Evolutionary conservation across 2,888 invertebrate species (phyloP).

Genomic region (Parelbella ahira): DNA sequence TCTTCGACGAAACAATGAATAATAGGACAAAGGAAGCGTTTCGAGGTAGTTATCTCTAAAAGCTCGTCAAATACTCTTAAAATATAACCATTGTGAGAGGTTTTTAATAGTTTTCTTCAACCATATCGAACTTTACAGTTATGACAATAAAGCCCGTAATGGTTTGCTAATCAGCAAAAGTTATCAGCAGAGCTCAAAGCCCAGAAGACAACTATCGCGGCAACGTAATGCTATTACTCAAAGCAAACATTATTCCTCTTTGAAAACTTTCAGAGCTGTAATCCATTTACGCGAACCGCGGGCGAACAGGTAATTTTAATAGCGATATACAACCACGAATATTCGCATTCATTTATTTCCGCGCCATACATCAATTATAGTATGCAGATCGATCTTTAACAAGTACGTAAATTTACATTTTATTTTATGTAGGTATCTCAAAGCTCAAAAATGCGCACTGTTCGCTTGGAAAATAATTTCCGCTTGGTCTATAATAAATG

Average conservation of each 20-base stretch:
- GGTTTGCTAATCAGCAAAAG: slow-evolving; percentile 2
- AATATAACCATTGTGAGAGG: slow-evolving; percentile 48
- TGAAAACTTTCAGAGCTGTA: slow-evolving; percentile 28
- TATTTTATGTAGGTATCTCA: no score
- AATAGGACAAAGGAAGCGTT: slow-evolving; percentile 68
- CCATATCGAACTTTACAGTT: slow-evolving; percentile 37
- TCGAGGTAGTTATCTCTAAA: slow-evolving; percentile 67
- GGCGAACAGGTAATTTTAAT: slow-evolving; percentile 8
- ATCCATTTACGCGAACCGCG: slow-evolving; percentile 24
- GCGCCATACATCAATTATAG: background rate
- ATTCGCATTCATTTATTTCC: background rate
- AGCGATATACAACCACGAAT: background rate
- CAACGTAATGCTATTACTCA: slow-evolving; percentile 37
- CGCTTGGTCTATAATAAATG: no score
- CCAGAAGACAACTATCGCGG: slow-evolving; percentile 10
- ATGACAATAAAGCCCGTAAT: slow-evolving; percentile 32
- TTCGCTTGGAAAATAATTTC: no score
- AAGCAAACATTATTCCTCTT: slow-evolving; percentile 37
- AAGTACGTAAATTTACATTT: no score
- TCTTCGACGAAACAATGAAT: slow-evolving; percentile 59
- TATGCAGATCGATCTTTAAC: background rate
- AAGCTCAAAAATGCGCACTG: no score
- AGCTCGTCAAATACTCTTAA: slow-evolving; percentile 67
- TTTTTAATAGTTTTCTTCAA: slow-evolving; percentile 27
- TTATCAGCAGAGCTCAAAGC: background rate